Conservation (phyloP, 1,140 invertebrate genomes). For the Zaprionus camerounensis region DNA sequence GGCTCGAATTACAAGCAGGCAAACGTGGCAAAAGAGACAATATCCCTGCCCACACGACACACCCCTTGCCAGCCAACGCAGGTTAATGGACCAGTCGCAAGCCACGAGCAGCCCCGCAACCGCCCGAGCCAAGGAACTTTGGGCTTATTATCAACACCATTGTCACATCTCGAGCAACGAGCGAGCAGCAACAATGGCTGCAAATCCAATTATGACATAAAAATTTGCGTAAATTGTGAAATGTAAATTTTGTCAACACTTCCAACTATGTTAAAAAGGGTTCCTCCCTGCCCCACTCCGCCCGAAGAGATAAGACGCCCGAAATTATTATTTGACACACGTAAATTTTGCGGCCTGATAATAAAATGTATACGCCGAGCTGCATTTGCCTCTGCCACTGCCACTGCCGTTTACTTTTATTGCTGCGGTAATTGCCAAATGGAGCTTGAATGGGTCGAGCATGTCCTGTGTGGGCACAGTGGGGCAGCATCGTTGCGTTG, state of each 20-base stretch:
- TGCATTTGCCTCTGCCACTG: constrained; percentile 20
- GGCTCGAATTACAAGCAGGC: constrained; percentile 65
- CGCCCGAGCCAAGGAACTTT: not conserved
- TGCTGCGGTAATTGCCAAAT: constrained; percentile 82
- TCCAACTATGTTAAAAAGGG: constrained; percentile 46
- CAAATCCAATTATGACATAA: constrained; percentile 82
- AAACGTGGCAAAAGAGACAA: constrained; percentile 24
- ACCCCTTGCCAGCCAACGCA: not conserved
- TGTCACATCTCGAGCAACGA: constrained; percentile 63
- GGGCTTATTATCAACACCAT: constrained; percentile 68
- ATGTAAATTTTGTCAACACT: constrained; percentile 73
- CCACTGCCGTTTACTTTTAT: constrained; percentile 77
- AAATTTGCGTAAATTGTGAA: constrained; percentile 82
- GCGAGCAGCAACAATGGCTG: constrained; percentile 40
- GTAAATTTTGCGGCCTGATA: constrained; percentile 62
- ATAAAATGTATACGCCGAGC: constrained; percentile 45
- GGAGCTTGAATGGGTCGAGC: constrained; percentile 71
- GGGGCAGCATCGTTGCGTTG: constrained; percentile 43
- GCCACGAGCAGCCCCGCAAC: not conserved
- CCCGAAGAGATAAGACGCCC: constrained; percentile 52
- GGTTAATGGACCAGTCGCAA: constrained; percentile 64
- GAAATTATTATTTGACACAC: constrained; percentile 82
- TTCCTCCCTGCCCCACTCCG: constrained; percentile 37
- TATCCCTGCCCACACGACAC: not conserved
- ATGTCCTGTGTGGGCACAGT: constrained; percentile 12